Evolutionary conservation across 2,797 vertebrate species (phyloP), one percentile per base, ranked within the genome.

Genomic region (Cheirogaleus major): DNA sequence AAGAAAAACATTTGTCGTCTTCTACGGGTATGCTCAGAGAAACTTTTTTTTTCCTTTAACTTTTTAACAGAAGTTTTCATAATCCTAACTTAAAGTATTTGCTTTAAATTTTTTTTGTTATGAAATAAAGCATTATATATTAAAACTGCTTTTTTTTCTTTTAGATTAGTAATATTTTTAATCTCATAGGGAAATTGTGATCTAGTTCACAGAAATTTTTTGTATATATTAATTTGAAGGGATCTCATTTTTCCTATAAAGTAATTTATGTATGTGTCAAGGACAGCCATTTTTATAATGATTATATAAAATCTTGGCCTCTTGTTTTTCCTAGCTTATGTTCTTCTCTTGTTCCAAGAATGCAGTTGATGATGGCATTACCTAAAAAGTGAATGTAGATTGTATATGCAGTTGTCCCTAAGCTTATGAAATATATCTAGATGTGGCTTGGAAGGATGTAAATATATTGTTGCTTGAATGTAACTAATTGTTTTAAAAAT

Each of bases 381-480:
- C 23, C 17, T 82, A 55, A 91, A 72, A 95, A 86, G 10, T 85
- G 41, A 76, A 23, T 48, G 23, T 82, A 69, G 27, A 82, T 89
- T 65, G 90, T 81, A 87, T 45, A 38, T 76, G 35, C 17, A 35
- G 14, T 91, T 97, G 35, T 93, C 30, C 27, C 35, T 87, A 63
- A 89, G 25, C 25, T 94, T 91, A 45, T 92, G 75, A 94, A 91
- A 86, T 86, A 35, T 76, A 25, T 48, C 8, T 94, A 76, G 20
- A 57, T 96, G 20, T 67, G 22, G 9, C 32, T 95, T 97, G 23
- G n/a, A 78, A 82, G 65, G 2, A 35, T 93, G 3, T 90, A 90
- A 81, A 32, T 63, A 75, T 48, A 70, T 70, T 89, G 55, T 95
- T 96, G 83, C 82, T 75, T 94, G 67, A 97, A 84, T 92, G 13